Percentiles rank a stretch among this genome's conserved stretches.
These are phyloP conservation scores for Hydraecia micacea DNA, from an alignment of 2,888 invertebrate species.

Conservation along the genomic window DNA sequence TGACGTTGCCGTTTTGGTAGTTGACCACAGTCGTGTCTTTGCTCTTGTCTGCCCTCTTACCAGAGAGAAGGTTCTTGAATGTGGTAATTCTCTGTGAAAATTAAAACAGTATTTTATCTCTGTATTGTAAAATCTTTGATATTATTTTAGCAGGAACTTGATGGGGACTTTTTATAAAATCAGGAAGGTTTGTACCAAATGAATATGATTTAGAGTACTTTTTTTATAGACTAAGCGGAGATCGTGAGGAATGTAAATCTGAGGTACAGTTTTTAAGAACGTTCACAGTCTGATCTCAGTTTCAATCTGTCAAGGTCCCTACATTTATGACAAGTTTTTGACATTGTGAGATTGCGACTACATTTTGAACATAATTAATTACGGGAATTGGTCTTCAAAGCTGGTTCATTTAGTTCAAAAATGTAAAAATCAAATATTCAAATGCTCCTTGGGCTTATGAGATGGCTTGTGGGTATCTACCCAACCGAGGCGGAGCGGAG, in stretches of 20 bases:
- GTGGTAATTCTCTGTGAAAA: constrained; percentile 85
- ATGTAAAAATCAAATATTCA: background rate
- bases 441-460: background rate
- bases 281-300: no score
- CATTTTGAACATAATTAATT: background rate
- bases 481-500: background rate
- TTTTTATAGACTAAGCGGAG: background rate
- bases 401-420: background rate
- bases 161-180: background rate
- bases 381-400: background rate
- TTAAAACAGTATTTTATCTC: background rate
- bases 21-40: constrained; percentile 81
- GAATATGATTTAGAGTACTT: background rate
- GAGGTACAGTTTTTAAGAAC: no score
- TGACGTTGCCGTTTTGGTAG: constrained; percentile 83
- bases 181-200: background rate
- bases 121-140: background rate
- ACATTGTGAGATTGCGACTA: no score
- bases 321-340: no score
- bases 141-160: background rate
- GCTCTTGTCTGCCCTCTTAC: constrained; percentile 76
- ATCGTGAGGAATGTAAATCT: background rate
- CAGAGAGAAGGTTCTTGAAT: constrained; percentile 85
- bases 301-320: no score
- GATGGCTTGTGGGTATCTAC: no score